phyloP scores from a whole-genome alignment of 2,888 invertebrate genomes.

The Lobophora halterata region DNA sequence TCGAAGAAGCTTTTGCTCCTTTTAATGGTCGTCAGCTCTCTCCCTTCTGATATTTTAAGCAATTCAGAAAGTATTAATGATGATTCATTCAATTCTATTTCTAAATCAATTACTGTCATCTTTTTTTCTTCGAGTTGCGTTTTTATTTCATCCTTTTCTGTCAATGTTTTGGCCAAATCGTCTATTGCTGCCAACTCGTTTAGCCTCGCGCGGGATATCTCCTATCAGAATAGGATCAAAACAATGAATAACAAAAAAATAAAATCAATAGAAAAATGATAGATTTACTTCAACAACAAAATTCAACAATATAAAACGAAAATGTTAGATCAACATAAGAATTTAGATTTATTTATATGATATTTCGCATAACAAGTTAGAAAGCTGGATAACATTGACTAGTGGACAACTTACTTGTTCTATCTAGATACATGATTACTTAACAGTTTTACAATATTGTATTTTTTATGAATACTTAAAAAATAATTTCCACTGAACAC shows the following conservation, averaged over 20 bases:
- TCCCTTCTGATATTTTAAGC: constrained; percentile 68
- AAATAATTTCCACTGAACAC: constrained; percentile 77
- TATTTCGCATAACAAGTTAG: constrained; percentile 65
- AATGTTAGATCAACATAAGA: constrained; percentile 66
- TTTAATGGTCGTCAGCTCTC: constrained; percentile 58
- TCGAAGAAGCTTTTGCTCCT: constrained; percentile 72
- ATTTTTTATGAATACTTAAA: constrained; percentile 67
- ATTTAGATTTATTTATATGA: constrained; percentile 39
- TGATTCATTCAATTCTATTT: constrained; percentile 76
- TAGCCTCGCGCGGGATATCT: constrained; percentile 63
- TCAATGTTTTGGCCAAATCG: constrained; percentile 57
- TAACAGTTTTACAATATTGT: constrained; percentile 76
- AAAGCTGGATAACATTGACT: constrained; percentile 74
- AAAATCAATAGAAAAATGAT: constrained; percentile 49
- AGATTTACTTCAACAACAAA: constrained; percentile 65
- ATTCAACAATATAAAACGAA: constrained; percentile 64
- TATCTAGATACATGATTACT: constrained; percentile 76
- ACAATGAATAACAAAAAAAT: constrained; percentile 58
- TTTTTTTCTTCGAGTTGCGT: constrained; percentile 64
- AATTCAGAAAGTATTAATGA: constrained; percentile 75
- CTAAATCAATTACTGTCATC: constrained; percentile 74
- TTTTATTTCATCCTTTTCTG: constrained; percentile 59
- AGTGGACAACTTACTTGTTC: constrained; percentile 74
- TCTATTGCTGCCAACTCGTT: constrained; percentile 62
- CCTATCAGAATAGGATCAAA: constrained; percentile 60